phyloP scores from a whole-genome alignment of 1,140 invertebrate genomes.

The Drosophila pruinosa region DNA sequence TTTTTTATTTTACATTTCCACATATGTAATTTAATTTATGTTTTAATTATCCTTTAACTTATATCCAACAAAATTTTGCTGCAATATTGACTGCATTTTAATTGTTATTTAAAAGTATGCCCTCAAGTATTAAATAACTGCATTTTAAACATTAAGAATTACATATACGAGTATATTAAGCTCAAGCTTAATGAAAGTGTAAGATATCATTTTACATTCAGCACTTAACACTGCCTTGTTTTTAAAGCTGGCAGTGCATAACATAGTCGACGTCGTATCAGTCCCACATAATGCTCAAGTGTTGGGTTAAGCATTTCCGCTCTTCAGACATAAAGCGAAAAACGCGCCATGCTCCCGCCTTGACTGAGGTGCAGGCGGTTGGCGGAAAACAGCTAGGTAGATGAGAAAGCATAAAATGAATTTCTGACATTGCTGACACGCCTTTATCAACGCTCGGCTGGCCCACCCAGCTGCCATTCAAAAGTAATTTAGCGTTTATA shows the following conservation, averaged over 20 bases:
- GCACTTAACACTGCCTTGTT: too few relatives aligned
- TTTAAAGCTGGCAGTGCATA: conserved; percentile 16
- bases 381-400: background rate
- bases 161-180: too few relatives aligned
- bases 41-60: too few relatives aligned
- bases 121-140: too few relatives aligned
- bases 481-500: conserved; percentile 81
- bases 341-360: conserved; percentile 38
- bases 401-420: conserved; percentile 73
- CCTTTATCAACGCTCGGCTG: conserved; percentile 10
- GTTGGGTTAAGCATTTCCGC: conserved; percentile 79
- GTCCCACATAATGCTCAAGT: conserved; percentile 75
- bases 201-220: too few relatives aligned
- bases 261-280: conserved; percentile 21
- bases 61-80: too few relatives aligned
- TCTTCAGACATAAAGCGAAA: conserved; percentile 75
- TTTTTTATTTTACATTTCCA: too few relatives aligned
- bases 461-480: conserved; percentile 66
- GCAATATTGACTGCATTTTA: too few relatives aligned
- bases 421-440: conserved; percentile 72
- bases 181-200: too few relatives aligned
- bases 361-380: background rate
- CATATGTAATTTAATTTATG: too few relatives aligned
- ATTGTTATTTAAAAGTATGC: too few relatives aligned
- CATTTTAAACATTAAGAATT: too few relatives aligned